Evolutionary conservation across 2,888 invertebrate genomes (phyloP), one percentile per base, ranked within the genome.

Genomic region (Omphaloscelis lunosa): DNA sequence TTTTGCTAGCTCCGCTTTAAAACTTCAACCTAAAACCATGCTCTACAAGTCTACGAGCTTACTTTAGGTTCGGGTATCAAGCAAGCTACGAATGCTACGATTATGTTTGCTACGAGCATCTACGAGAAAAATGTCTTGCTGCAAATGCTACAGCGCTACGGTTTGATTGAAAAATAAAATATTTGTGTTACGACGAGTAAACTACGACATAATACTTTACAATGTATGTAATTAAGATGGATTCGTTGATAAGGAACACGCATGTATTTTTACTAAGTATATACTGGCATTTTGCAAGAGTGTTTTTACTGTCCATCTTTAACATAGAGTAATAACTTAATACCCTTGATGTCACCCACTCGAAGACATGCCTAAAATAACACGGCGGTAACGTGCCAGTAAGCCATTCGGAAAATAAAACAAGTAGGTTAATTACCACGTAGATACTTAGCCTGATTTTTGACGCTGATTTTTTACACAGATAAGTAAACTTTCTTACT

Each of bases 401-500:
- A 48, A 75, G 29, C 41, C 41, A 66, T 69, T 62, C 8, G n/a
- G 34, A 58, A 82, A 58, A 71, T 62, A 62, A 81, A 82, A 41
- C 20, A 63, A 63, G 15, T 68, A 61, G 70, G 83, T 75, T 71
- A 74, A 74, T 71, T 56, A 34, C 62, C 17, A 51, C 29, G 48
- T 29, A 34, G 48, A 45, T 58, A 68, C 48, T 79, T 20, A 56
- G 27, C 45, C 45, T 5, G 51, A 56, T 59, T 79, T 72, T 69
- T 58, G 45, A 76, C 29, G 56, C 62, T n/a, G 65, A 75, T 79
- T 72, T 79, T 80, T 71, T 58, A 69, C 27, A 48, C 5, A 59
- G 65, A 75, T 83, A 79, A 75, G 71, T 34, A 48, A 75, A 82
- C 79, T 75, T 82, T 75, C 7, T 29, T 79, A 39, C 51, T 80